Conservation (phyloP, 2,113 vertebrate genomes). For the Hucho hucho region DNA sequence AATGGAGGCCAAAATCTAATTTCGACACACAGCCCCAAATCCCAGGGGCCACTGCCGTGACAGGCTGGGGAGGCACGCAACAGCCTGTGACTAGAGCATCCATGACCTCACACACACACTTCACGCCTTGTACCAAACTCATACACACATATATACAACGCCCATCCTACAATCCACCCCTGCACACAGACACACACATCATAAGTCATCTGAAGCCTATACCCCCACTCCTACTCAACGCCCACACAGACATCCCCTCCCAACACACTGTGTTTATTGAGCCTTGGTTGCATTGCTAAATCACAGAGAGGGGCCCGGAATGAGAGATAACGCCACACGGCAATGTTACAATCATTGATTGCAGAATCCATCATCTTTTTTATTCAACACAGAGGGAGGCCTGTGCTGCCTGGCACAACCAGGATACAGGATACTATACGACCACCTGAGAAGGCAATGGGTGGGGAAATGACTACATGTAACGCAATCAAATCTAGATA, state of each 20-base stretch:
- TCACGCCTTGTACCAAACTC: not conserved
- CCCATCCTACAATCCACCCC: not conserved
- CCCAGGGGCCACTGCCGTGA: slow-evolving; percentile 12
- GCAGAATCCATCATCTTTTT: slow-evolving; percentile 46
- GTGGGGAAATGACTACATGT: slow-evolving; percentile 29
- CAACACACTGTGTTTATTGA: slow-evolving; percentile 28
- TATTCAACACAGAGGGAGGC: slow-evolving; percentile 20
- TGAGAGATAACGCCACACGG: slow-evolving; percentile 51
- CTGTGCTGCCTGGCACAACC: slow-evolving; percentile 3
- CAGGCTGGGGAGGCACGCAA: not conserved
- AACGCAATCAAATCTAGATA: slow-evolving; percentile 21
- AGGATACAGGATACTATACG: not conserved
- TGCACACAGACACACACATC: slow-evolving; percentile 29
- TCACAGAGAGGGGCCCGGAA: slow-evolving; percentile 43
- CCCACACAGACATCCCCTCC: slow-evolving; percentile 14
- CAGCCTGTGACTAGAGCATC: slow-evolving; percentile 26
- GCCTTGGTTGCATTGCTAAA: slow-evolving; percentile 55
- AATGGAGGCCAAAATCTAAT: slow-evolving; percentile 34
- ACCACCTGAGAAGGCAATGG: slow-evolving; percentile 18
- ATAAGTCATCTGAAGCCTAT: not conserved
- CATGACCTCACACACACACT: not conserved
- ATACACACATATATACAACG: slow-evolving; percentile 21
- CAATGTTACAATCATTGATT: slow-evolving; percentile 50
- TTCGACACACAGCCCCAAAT: slow-evolving; percentile 26
- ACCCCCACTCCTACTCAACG: not conserved